These are phyloP conservation scores for Harpegnathos saltator DNA, from an alignment of 1,140 invertebrate species.

Conservation along the genomic window DNA sequence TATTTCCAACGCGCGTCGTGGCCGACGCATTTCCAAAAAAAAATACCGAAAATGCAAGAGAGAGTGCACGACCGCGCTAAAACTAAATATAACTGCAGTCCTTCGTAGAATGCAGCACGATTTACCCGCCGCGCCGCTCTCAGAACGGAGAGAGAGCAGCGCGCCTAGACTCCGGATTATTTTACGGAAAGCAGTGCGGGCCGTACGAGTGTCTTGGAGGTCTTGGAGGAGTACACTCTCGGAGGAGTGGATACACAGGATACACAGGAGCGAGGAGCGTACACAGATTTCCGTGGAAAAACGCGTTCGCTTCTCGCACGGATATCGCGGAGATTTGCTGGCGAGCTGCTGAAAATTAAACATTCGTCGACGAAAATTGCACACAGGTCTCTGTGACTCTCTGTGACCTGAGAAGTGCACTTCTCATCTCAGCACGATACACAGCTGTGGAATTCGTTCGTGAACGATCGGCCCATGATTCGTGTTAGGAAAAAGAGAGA, in stretches of 20 bases:
- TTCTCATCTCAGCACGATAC: background rate
- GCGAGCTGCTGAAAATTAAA: background rate
- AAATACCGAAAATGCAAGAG: constrained; percentile 78
- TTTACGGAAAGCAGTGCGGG: constrained; percentile 45
- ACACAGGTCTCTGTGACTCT: background rate
- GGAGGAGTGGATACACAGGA: no score
- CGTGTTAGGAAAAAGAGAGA: no score
- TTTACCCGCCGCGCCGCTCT: constrained; percentile 65
- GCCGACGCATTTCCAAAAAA: constrained; percentile 82
- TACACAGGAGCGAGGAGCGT: no score
- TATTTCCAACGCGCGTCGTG: constrained; percentile 32
- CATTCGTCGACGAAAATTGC: background rate
- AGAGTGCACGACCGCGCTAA: constrained; percentile 78
- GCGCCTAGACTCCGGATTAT: constrained; percentile 29
- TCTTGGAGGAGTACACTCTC: no score
- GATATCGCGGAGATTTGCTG: background rate
- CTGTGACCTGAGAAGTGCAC: background rate
- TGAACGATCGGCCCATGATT: no score
- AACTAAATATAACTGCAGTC: constrained; percentile 82
- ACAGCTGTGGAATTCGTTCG: no score
- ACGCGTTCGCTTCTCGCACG: background rate
- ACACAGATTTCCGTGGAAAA: constrained; percentile 17
- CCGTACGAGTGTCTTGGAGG: background rate
- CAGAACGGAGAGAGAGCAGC: constrained; percentile 44
- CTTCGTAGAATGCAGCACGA: constrained; percentile 76